These are phyloP conservation scores for Chondrosia reniformis DNA, from an alignment of 37 sponge, comb jelly and placozoan genomes.

Conservation along the genomic window DNA sequence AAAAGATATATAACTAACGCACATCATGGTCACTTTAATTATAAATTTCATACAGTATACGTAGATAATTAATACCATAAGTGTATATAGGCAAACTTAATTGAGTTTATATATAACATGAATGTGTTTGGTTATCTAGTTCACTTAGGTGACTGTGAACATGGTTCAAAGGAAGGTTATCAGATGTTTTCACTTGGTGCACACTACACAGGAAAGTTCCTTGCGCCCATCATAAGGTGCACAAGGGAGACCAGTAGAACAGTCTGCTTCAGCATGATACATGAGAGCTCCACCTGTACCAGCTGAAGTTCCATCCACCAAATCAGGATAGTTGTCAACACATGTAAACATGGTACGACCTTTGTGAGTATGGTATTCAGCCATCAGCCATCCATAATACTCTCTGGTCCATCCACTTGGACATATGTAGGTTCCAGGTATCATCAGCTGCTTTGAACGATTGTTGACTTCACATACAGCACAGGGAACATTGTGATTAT, in stretches of 20 bases:
- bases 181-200: slow-evolving; percentile 46
- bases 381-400: slow-evolving; percentile 61
- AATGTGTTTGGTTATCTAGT: too few species aligned
- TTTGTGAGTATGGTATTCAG: neutral
- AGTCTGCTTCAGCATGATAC: slow-evolving; percentile 38
- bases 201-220: slow-evolving; percentile 54
- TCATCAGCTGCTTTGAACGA: slow-evolving; percentile 28
- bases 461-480: slow-evolving; percentile 44
- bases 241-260: slow-evolving; percentile 36
- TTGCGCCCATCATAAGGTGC: slow-evolving; percentile 34
- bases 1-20: too few species aligned
- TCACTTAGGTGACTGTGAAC: too few species aligned
- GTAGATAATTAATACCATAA: too few species aligned
- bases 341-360: slow-evolving; percentile 34
- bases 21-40: too few species aligned
- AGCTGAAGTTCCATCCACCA: slow-evolving; percentile 8
- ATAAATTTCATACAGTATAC: too few species aligned
- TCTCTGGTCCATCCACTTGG: slow-evolving; percentile 46
- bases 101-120: too few species aligned
- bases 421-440: slow-evolving; percentile 39
- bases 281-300: slow-evolving; percentile 25
- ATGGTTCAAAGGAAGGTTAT: too few species aligned
- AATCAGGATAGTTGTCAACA: slow-evolving; percentile 45
- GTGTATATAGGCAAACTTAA: too few species aligned
- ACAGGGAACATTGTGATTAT: slow-evolving; percentile 45